phyloP scores from a whole-genome alignment of 2,888 invertebrate genomes.

The Leptura quadrifasciata region DNA sequence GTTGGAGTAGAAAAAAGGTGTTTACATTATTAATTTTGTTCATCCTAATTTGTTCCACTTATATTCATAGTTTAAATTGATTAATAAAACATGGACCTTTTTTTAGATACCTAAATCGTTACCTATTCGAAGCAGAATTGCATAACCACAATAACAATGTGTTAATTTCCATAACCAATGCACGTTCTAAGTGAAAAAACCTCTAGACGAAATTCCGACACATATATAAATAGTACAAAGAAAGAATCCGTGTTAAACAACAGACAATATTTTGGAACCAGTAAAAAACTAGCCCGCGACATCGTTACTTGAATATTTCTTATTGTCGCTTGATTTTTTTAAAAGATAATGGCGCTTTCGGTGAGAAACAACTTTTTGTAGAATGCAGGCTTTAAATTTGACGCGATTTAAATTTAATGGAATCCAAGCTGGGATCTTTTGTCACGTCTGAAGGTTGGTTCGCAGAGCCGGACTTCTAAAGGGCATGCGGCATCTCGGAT shows the following conservation, averaged over 20 bases:
- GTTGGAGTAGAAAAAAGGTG: too few relatives aligned
- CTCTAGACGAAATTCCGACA: constrained; percentile 29
- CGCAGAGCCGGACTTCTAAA: constrained; percentile 33
- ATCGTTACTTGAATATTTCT: constrained; percentile 50
- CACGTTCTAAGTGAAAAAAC: constrained; percentile 20
- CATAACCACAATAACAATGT: constrained; percentile 1
- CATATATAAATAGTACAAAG: constrained; percentile 19
- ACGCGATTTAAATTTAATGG: constrained; percentile 67
- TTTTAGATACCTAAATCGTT: background rate
- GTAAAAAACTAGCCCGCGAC: constrained; percentile 50
- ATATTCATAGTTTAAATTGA: background rate
- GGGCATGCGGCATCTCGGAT: background rate
- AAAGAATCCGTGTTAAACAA: constrained; percentile 34
- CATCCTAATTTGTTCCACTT: background rate
- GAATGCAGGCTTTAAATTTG: constrained; percentile 63
- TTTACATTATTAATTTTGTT: too few relatives aligned
- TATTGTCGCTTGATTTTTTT: constrained; percentile 53
- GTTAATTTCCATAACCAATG: constrained; percentile 5
- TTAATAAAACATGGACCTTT: background rate
- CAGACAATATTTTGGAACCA: constrained; percentile 29
- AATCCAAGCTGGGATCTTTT: constrained; percentile 59
- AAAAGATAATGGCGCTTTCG: constrained; percentile 58
- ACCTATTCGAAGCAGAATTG: background rate
- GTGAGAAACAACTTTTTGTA: constrained; percentile 62
- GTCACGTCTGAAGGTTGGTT: constrained; percentile 53